Evolutionary conservation across 2,888 invertebrate genomes (phyloP).

Genomic region (Cosmopolites sordidus): DNA sequence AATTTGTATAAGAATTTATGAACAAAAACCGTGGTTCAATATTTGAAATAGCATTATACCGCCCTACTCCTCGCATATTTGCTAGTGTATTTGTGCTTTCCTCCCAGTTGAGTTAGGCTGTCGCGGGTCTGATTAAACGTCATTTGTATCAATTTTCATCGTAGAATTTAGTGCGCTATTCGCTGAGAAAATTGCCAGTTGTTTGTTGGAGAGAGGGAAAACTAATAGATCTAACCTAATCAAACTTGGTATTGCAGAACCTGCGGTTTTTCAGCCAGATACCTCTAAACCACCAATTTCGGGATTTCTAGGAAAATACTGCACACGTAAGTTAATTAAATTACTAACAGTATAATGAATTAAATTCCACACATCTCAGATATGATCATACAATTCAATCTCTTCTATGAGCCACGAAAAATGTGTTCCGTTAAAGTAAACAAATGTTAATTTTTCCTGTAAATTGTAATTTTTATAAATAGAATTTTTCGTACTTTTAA

Average conservation of each 20-base stretch:
- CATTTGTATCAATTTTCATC: constrained; percentile 23
- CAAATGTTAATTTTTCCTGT: constrained; percentile 16
- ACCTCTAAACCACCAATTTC: constrained; percentile 26
- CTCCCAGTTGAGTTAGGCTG: constrained; percentile 19
- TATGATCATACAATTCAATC: no score
- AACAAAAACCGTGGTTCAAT: constrained; percentile 6
- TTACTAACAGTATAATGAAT: constrained; percentile 7
- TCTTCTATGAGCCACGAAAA: constrained; percentile 11
- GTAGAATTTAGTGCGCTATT: constrained; percentile 20
- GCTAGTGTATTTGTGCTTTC: constrained; percentile 21
- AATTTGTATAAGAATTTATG: constrained; percentile 7
- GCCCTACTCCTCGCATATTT: constrained; percentile 15
- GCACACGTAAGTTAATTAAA: constrained; percentile 33
- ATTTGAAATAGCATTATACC: constrained; percentile 18
- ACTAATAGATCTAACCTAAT: constrained; percentile 19
- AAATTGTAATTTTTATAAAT: constrained; percentile 17
- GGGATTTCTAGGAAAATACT: constrained; percentile 33
- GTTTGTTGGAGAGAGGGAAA: constrained; percentile 20
- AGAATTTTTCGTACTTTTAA: constrained; percentile 17
- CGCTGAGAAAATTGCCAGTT: constrained; percentile 20
- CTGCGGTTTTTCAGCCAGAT: constrained; percentile 14
- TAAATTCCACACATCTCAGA: constrained; percentile 7
- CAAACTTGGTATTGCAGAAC: constrained; percentile 9
- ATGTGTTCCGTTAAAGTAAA: constrained; percentile 20
- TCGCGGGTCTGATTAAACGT: constrained; percentile 21